These are phyloP conservation scores for Columba janthina DNA, from an alignment of 2,113 vertebrate genomes.

Conservation along the genomic window DNA sequence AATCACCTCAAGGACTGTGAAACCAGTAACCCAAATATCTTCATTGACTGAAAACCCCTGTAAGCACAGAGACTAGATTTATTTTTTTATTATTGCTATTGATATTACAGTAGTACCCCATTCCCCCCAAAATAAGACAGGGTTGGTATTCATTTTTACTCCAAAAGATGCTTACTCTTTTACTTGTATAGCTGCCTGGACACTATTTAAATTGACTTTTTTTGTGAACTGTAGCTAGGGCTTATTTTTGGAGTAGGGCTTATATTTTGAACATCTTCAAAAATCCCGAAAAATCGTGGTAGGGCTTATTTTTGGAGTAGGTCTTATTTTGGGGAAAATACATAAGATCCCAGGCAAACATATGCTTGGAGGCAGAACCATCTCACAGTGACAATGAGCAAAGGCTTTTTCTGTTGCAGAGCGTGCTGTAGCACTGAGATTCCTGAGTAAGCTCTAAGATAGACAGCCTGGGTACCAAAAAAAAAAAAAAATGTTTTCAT, in stretches of 20 bases:
- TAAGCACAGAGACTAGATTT: neutral
- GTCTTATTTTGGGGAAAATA: too few relatives aligned
- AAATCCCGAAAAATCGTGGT: too few relatives aligned
- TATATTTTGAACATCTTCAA: too few relatives aligned
- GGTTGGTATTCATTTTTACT: too few relatives aligned
- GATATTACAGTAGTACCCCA: neutral
- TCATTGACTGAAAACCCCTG: neutral
- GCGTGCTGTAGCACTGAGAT: accelerated
- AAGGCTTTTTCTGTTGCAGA: neutral
- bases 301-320: too few relatives aligned
- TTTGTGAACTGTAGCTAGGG: too few relatives aligned
- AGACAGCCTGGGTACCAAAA: neutral
- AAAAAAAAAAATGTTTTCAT: neutral
- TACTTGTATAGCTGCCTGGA: too few relatives aligned
- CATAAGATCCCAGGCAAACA: neutral
- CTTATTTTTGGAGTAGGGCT: too few relatives aligned
- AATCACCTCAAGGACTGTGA: neutral
- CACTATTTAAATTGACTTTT: too few relatives aligned
- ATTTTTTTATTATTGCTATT: neutral
- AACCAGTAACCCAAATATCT: neutral
- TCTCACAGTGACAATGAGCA: accelerated
- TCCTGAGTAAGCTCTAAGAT: neutral
- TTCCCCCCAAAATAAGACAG: too few relatives aligned
- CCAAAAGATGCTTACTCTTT: too few relatives aligned
- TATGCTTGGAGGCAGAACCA: neutral